These are phyloP conservation scores for Petrosia ficiformis DNA, from an alignment of 37 sponge, comb jelly and placozoan species.

Conservation along the genomic window DNA sequence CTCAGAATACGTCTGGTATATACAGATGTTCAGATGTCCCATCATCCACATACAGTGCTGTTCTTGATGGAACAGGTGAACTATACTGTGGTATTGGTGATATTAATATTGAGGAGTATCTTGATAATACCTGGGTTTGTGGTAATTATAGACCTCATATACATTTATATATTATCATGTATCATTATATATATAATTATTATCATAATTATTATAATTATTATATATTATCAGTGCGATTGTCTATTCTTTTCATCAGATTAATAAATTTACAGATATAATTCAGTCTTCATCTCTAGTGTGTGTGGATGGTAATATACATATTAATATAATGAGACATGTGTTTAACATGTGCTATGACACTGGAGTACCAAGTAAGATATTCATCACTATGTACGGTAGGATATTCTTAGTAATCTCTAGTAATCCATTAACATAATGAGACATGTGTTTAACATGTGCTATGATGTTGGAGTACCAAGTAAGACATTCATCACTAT, in stretches of 20 bases:
- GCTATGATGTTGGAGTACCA: conserved; percentile 32
- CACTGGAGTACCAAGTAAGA: conserved; percentile 38
- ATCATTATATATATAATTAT: too few species aligned
- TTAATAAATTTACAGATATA: too few species aligned
- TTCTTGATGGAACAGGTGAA: conserved; percentile 74
- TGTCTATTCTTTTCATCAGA: too few species aligned
- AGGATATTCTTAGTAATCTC: too few species aligned
- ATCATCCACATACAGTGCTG: conserved; percentile 78
- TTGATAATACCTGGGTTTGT: conserved; percentile 46
- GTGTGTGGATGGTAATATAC: conserved; percentile 68
- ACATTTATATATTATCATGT: too few species aligned
- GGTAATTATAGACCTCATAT: too few species aligned
- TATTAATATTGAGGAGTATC: conserved; percentile 55
- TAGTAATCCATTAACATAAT: conserved; percentile 43
- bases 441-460: conserved; percentile 22
- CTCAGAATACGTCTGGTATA: conserved; percentile 42
- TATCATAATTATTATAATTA: too few species aligned
- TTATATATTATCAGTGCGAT: too few species aligned
- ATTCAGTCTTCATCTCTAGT: conserved; percentile 58
- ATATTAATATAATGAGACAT: conserved; percentile 30
- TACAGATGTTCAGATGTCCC: neutral
- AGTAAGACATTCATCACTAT: conserved; percentile 12
- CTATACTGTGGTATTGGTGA: conserved; percentile 69
- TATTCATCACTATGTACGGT: neutral
- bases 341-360: conserved; percentile 33